phyloP scores from a whole-genome alignment of 2,113 vertebrate species.

The Daboia siamensis region DNA sequence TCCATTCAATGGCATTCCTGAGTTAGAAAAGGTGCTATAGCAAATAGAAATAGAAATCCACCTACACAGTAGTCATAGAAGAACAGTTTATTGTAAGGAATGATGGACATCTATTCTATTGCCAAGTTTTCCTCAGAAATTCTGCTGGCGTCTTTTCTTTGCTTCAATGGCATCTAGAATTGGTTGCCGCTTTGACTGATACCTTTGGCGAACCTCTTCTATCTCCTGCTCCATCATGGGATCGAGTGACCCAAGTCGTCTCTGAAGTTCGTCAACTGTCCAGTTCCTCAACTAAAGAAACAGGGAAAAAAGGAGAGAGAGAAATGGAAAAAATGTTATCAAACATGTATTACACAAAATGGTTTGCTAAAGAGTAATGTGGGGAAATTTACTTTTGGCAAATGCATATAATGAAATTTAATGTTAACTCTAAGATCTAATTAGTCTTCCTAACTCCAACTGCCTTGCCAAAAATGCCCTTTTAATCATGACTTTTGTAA shows the following conservation, averaged over 20 bases:
- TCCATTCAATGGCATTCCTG: constrained; percentile 62
- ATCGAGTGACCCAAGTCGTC: constrained; percentile 82
- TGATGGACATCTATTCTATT: constrained; percentile 21
- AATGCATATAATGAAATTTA: not conserved
- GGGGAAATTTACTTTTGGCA: not conserved
- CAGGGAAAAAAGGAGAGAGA: not conserved
- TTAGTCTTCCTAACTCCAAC: not conserved
- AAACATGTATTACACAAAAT: not conserved
- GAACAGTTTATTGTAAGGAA: constrained; percentile 49
- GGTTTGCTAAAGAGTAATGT: not conserved
- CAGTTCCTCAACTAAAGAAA: constrained; percentile 79
- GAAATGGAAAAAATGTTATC: not conserved
- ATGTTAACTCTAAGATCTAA: not conserved
- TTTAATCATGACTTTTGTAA: not conserved
- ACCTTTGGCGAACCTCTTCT: constrained; percentile 91
- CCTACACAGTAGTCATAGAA: constrained; percentile 45
- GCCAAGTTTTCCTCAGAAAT: constrained; percentile 72
- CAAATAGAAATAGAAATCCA: constrained; percentile 45
- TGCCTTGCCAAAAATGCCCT: not conserved
- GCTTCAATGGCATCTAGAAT: constrained; percentile 93
- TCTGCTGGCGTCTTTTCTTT: constrained; percentile 88
- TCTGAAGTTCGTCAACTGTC: constrained; percentile 86
- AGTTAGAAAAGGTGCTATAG: constrained; percentile 70
- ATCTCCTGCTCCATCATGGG: constrained; percentile 98
- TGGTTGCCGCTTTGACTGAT: constrained; percentile 89